Base-by-base conservation (phyloP, 64 coral and sea anemone species). In the Anthopleura sola region DNA sequence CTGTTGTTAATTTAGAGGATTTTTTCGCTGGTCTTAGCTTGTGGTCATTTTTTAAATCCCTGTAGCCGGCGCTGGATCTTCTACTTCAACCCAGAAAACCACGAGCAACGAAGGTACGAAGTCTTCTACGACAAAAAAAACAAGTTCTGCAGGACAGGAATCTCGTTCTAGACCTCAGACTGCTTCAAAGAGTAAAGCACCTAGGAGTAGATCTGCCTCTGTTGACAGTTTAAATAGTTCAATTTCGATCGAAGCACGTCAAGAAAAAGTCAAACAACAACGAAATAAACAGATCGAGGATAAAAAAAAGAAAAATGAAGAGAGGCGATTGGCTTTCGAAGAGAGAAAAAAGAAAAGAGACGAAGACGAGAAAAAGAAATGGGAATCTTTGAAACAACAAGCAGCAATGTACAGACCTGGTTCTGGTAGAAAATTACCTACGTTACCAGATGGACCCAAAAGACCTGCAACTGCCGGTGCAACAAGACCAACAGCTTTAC, bases 251-350 rank as follows among this genome's bases (percentile, higher is more conserved):
- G 87, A 88, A 84, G 57, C 79, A 7, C 84, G 94, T 46, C 90
- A 92, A 37, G 87, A 87, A 37, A 86, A 86, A 60, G 94, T 97
- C 48, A 91, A 92, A 31, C 78, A 85, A 6, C 44, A 89, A 44
- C 84, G 94, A 76, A 90, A 93, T 66, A 92, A 97, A 86, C 94
- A 97, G 86, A 90, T 89, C 36, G 87, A 93, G 33, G 94, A 97
- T 18, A 86, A 83, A 34, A 88, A 89, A 68, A 89, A 85, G 51
- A 97, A 97, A 49, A 97, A 97, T 11, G 94, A 97, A 56, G 94
- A 97, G 39, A 91, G 94, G 0, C 82, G 94, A 37, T 60, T 86
- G 18, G 90, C 94, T 16, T 97, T 97, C 71, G 94, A 97, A 39
- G 94, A 97, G 51, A 85, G 94, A 84, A 97, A 86, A 51, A 86